Evolutionary conservation across 2,888 invertebrate species (phyloP), one percentile per base, ranked within the genome.

Genomic region (Dendrolimus pini): DNA sequence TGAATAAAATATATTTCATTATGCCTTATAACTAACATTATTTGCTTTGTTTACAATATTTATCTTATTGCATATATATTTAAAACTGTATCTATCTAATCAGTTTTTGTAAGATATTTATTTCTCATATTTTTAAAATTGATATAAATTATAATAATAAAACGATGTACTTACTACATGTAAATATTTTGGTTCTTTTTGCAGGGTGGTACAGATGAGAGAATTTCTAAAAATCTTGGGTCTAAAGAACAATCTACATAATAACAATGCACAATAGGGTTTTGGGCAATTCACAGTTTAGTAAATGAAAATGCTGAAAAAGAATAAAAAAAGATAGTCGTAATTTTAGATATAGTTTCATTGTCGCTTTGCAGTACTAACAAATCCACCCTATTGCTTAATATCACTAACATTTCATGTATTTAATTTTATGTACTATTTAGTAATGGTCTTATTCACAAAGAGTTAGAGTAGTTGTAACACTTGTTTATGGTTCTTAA

Each of bases 161-260:
- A 30, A 30, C 30, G 3, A 30, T 30, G 30, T 30, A 30, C 18
- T 18, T 18, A 18, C 30, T 30, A 3, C 6, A 30, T 30, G 30
- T 30, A 30, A 30, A 30, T 30, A 30, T 30, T 71, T 71, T 74
- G 70, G 68, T 75, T 85, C 72, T 79, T 77, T 47, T 89, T 85
- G 59, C 88, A 88, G 88, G 87, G 75, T 75, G 82, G 80, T 81
- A 82, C 84, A 85, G 77, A 83, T 85, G 81, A 86, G 68, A 73
- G 64, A 71, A 30, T 65, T 57, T 55, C 56, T 62, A 60, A 53
- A 30, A 60, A 63, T 58, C 56, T 58, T 56, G 62, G 56, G 60
- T 47, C 53, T 53, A 58, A 41, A 41, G 14, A 57, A 52, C 58
- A 56, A 56, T 54, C 54, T 55, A 57, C 47, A 56, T 59, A 63